Percentiles rank a stretch among this genome's conserved stretches.
phyloP scores from a whole-genome alignment of 2,797 vertebrate species.

The Ctenochaetus hawaiiensis region DNA sequence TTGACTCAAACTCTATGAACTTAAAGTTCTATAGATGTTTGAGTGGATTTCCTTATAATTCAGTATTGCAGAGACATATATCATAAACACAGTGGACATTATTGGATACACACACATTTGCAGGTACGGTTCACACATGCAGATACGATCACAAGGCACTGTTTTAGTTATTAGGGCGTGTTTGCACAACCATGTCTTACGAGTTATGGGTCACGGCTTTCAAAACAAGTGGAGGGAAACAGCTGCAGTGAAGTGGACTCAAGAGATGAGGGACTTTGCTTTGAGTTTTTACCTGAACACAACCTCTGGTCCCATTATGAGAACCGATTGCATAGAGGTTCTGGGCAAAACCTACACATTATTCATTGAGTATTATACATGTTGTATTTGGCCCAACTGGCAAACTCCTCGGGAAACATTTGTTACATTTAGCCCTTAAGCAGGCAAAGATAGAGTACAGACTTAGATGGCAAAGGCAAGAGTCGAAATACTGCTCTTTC shows the following conservation, averaged over 20 bases:
- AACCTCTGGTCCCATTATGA: conserved; percentile 47
- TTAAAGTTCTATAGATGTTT: not conserved
- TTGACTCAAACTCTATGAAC: not conserved
- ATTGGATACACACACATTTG: conserved; percentile 15
- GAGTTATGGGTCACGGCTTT: conserved; percentile 62
- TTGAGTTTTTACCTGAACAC: conserved; percentile 29
- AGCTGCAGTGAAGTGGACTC: conserved; percentile 44
- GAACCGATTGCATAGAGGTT: conserved; percentile 25
- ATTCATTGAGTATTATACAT: conserved; percentile 25
- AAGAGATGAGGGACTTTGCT: conserved; percentile 26
- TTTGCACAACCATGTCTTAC: conserved; percentile 50
- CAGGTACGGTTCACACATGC: conserved; percentile 41
- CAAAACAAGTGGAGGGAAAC: conserved; percentile 68
- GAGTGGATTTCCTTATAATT: not conserved
- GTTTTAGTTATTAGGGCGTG: conserved; percentile 41
- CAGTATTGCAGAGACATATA: not conserved
- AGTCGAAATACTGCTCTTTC: conserved; percentile 13
- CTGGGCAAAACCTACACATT: conserved; percentile 19
- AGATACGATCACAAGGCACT: conserved; percentile 45
- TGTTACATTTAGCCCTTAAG: conserved; percentile 25
- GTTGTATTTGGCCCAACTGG: conserved; percentile 22
- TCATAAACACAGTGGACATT: conserved; percentile 6
- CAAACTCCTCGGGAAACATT: conserved; percentile 17
- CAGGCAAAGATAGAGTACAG: conserved; percentile 10
- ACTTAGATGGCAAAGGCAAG: conserved; percentile 21